These are phyloP conservation scores for Itoplectis maculator DNA, from an alignment of 2,888 invertebrate species.

Conservation along the genomic window DNA sequence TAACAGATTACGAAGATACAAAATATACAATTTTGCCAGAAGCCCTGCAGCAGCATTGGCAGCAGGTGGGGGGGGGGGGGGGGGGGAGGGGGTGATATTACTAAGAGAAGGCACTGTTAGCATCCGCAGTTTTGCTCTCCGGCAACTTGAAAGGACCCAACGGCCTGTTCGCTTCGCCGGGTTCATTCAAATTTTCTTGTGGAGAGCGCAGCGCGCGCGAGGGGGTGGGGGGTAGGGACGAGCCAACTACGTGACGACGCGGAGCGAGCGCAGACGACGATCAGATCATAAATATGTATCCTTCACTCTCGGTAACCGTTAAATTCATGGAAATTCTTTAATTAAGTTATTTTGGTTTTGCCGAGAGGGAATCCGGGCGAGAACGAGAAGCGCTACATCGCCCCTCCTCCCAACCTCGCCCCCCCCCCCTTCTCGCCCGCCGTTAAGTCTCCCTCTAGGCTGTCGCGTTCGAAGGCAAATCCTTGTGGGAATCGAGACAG, in stretches of 20 bases:
- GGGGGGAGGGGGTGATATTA: slow-evolving; percentile 24
- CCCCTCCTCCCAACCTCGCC: not conserved
- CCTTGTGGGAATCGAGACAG: slow-evolving; percentile 82
- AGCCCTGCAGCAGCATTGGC: slow-evolving; percentile 16
- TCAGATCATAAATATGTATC: slow-evolving; percentile 84
- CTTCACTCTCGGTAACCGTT: slow-evolving; percentile 72
- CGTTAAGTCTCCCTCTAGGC: slow-evolving; percentile 50
- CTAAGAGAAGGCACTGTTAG: slow-evolving; percentile 51
- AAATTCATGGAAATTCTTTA: slow-evolving; percentile 84
- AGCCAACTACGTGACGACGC: slow-evolving; percentile 31
- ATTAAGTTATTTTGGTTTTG: slow-evolving; percentile 83
- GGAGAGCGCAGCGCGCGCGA: slow-evolving; percentile 12
- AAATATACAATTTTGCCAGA: slow-evolving; percentile 49
- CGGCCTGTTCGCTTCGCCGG: slow-evolving; percentile 51
- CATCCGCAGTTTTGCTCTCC: slow-evolving; percentile 23
- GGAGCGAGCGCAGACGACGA: slow-evolving; percentile 55
- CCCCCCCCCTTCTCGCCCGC: slow-evolving; percentile 1
- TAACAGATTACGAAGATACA: slow-evolving; percentile 47
- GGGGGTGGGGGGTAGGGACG: no score
- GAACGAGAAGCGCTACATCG: slow-evolving; percentile 42
- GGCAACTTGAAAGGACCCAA: slow-evolving; percentile 62
- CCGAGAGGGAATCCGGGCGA: slow-evolving; percentile 67
- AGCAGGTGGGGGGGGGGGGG: not conserved
- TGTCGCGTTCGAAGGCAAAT: slow-evolving; percentile 76
- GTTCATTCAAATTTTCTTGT: slow-evolving; percentile 68